These are phyloP conservation scores for Pangasius djambal DNA, from an alignment of 2,797 vertebrate species.

Conservation along the genomic window DNA sequence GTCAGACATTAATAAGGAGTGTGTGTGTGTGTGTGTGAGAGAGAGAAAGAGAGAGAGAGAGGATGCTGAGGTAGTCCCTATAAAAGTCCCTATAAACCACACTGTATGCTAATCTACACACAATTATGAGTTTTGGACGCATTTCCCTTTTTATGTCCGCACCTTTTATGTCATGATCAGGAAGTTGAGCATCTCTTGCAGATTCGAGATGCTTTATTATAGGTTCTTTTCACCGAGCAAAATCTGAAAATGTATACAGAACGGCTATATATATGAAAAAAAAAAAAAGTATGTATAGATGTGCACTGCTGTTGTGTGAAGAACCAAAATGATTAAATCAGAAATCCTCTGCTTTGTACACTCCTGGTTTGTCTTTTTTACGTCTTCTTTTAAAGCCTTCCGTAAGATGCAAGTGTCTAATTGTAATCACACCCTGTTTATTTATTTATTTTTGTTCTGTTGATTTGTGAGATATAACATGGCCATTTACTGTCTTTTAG, in stretches of 20 bases:
- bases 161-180: not conserved
- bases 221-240: slow-evolving; percentile 6
- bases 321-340: not conserved
- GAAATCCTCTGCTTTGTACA: slow-evolving; percentile 6
- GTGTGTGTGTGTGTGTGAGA: not conserved
- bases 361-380: not conserved
- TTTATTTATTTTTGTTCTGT: not conserved
- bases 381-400: not conserved
- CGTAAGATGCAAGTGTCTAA: not conserved
- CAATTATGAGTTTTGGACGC: not conserved
- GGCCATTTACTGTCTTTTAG: not conserved
- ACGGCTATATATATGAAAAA: not conserved
- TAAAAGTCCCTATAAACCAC: not conserved
- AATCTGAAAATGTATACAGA: not conserved
- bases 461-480: not conserved
- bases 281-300: not conserved
- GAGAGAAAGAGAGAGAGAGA: not conserved
- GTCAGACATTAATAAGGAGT: slow-evolving; percentile 58
- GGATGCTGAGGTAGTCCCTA: not conserved
- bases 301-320: not conserved
- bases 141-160: not conserved
- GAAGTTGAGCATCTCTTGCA: not conserved
- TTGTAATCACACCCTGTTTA: not conserved
- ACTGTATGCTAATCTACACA: slow-evolving; percentile 10
- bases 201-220: not conserved